Evolutionary conservation across 2,888 invertebrate species (phyloP), one percentile per base, ranked within the genome.

Genomic region (Euproctis similis): DNA sequence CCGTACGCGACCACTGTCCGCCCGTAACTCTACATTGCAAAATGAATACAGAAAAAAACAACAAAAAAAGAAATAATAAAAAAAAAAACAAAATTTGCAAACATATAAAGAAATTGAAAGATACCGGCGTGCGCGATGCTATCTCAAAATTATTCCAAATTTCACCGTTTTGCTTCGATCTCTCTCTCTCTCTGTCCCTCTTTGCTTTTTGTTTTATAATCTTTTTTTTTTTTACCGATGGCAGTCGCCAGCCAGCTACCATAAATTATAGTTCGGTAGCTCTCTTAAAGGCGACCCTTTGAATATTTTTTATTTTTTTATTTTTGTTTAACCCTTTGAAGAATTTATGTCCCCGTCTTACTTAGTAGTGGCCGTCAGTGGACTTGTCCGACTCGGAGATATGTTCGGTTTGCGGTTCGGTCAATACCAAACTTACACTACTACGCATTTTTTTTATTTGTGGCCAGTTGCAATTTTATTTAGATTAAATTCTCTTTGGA

Each of bases 221-320:
- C n/a, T n/a, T n/a, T n/a, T 30, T 14, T 16, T 25, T 26, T 63
- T 66, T 68, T 66, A 59, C 53, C 72, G 65, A 70, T 69, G 71
- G 67, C 67, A 72, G 71, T 68, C 72, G 69, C 58, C 63, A 41
- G 63, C 60, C 69, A 36, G 59, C 59, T 60, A 63, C 70, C 80
- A 84, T 84, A 84, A 81, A 82, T 84, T 84, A 84, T 82, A 82
- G 81, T 84, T 84, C 84, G 84, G 84, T 81, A 84, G 84, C 84
- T 71, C 80, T 74, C 62, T 69, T 78, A 80, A 82, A 80, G 77
- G 77, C 69, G 63, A 71, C n/a, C n/a, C n/a, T n/a, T n/a, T n/a
- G n/a, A n/a, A n/a, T n/a, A n/a, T n/a, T 75, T 64, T 68, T 55
- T 50, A 40, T 28, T 43, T 37, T 62, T 76, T 81, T 80, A 70